A percentile compares a stretch with the other conserved stretches of the same genome.
Evolutionary conservation across 2,797 vertebrate genomes (phyloP).

Genomic region (Scleropages formosus): DNA sequence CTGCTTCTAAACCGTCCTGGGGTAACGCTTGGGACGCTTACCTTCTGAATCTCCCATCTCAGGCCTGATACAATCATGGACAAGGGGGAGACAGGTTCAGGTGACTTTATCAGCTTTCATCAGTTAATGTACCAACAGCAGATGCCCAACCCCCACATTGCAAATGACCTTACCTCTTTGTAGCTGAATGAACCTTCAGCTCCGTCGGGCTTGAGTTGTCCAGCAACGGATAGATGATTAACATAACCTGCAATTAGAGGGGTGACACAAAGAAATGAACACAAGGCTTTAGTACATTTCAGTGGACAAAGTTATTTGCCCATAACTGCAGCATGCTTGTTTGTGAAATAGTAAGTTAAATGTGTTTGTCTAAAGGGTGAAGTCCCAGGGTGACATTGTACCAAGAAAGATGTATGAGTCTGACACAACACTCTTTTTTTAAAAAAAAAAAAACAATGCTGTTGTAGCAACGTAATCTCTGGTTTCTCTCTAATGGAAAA

Average conservation of each 20-base stretch:
- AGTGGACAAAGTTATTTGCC: not conserved
- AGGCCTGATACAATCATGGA: not conserved
- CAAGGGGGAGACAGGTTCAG: not conserved
- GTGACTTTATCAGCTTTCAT: conserved; percentile 6
- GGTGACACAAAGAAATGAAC: conserved; percentile 8
- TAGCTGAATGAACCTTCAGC: conserved; percentile 25
- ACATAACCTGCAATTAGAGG: conserved; percentile 14
- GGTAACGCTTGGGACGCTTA: too few relatives aligned
- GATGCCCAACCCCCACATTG: not conserved
- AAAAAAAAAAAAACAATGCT: too few relatives aligned
- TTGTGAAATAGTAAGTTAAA: not conserved
- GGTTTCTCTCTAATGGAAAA: too few relatives aligned
- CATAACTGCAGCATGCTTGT: not conserved
- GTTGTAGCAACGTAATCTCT: too few relatives aligned
- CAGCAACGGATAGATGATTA: conserved; percentile 22
- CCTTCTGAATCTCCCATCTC: too few relatives aligned
- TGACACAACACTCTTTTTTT: not conserved
- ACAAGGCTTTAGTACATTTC: conserved; percentile 8
- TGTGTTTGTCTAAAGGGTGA: not conserved
- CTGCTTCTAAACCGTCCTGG: not conserved
- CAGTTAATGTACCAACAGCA: conserved; percentile 1
- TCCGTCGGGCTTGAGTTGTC: conserved; percentile 12
- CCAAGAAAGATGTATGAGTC: not conserved
- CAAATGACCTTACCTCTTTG: conserved; percentile 16
- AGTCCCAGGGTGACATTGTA: not conserved